These are phyloP conservation scores for Scaptomyza flava DNA, from an alignment of 2,888 invertebrate genomes.

Conservation along the genomic window DNA sequence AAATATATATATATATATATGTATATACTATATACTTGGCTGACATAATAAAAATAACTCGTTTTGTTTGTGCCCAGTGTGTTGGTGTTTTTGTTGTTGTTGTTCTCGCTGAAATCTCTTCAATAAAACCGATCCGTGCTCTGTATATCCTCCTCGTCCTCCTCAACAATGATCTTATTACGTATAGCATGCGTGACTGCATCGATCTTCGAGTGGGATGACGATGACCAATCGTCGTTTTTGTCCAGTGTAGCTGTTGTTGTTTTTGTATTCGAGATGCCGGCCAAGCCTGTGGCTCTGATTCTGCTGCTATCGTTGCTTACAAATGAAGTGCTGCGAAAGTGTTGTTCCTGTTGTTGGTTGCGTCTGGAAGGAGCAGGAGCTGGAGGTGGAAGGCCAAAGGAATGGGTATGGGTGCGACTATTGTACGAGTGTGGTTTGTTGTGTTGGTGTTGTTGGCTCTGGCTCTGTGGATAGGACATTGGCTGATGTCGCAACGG, in stretches of 20 bases:
- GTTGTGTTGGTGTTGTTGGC: slow-evolving; percentile 19
- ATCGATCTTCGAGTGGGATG: slow-evolving; percentile 70
- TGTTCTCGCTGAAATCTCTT: slow-evolving; percentile 81
- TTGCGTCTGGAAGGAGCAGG: slow-evolving; percentile 17
- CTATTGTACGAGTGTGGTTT: slow-evolving; percentile 10
- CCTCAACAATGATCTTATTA: slow-evolving; percentile 81
- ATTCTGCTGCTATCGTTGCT: slow-evolving; percentile 27
- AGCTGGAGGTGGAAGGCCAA: slow-evolving; percentile 15
- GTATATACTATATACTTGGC: not conserved
- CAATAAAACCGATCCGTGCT: slow-evolving; percentile 83
- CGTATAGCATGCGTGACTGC: slow-evolving; percentile 79
- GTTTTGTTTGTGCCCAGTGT: not conserved
- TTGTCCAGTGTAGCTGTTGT: slow-evolving; percentile 54
- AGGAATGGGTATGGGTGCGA: slow-evolving; percentile 16
- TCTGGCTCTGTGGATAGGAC: slow-evolving; percentile 58
- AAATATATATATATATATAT: too few species aligned
- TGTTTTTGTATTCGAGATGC: slow-evolving; percentile 33
- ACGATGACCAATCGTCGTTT: slow-evolving; percentile 66
- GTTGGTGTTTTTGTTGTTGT: slow-evolving; percentile 20
- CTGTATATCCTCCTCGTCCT: slow-evolving; percentile 82
- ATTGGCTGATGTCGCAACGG: slow-evolving; percentile 71
- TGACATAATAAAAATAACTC: too few species aligned
- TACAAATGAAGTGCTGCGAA: slow-evolving; percentile 65
- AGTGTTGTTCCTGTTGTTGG: slow-evolving; percentile 3
- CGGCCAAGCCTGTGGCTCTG: slow-evolving; percentile 36